Evolutionary conservation across 2,888 invertebrate genomes (phyloP).

Genomic region (Trachelus tabidus): DNA sequence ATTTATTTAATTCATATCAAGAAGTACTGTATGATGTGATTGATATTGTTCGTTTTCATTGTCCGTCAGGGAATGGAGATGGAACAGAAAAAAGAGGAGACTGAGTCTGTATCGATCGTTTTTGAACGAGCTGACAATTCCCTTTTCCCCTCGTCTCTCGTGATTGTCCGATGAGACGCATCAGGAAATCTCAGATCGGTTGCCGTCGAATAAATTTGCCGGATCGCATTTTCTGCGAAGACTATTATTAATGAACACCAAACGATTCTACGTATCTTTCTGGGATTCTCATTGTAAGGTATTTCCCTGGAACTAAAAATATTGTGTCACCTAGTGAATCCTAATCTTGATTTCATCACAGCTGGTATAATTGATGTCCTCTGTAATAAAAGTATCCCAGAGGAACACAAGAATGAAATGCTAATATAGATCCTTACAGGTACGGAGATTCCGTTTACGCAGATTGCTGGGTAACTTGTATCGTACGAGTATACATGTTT

Average conservation of each 20-base stretch:
- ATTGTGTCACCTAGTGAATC: not conserved
- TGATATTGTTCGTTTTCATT: not conserved
- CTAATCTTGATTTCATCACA: not conserved
- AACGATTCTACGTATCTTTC: too few species aligned
- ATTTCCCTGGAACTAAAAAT: not conserved
- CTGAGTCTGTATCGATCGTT: not conserved
- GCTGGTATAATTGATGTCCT: not conserved
- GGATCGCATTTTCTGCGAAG: too few species aligned
- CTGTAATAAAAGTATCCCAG: not conserved
- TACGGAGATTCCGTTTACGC: not conserved
- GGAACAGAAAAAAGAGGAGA: not conserved
- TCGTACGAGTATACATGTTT: too few species aligned
- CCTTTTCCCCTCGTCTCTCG: too few species aligned
- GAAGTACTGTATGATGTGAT: not conserved
- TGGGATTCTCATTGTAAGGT: not conserved
- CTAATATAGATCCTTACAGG: not conserved
- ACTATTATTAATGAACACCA: too few species aligned
- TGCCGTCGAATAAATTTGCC: too few species aligned
- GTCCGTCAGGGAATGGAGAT: not conserved
- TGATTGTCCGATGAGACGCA: too few species aligned
- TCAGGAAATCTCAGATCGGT: too few species aligned
- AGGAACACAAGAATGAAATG: not conserved
- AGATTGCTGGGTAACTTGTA: not conserved
- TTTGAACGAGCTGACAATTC: too few species aligned
- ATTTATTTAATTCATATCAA: not conserved